phyloP scores from a whole-genome alignment of 1,140 invertebrate genomes.

The Pseudomyrmex cubaensis region DNA sequence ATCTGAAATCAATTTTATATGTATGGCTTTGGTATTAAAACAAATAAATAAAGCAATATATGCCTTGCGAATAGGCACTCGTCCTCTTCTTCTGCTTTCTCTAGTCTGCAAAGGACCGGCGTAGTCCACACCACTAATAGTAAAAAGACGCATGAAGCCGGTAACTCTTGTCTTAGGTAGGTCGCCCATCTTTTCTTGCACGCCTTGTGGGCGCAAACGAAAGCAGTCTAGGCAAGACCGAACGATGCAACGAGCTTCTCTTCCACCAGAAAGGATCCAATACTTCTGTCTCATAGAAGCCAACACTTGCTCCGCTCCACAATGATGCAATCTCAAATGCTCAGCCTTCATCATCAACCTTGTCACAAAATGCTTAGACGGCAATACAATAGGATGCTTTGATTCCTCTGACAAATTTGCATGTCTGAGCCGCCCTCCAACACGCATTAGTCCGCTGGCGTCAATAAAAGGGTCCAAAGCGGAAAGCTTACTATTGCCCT shows the following conservation, averaged over 20 bases:
- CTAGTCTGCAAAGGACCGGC: not conserved
- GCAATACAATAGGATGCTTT: not conserved
- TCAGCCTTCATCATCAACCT: not conserved
- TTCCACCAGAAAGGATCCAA: not conserved
- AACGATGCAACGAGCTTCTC: not conserved
- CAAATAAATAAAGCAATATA: slow-evolving; percentile 61
- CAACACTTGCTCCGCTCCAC: not conserved
- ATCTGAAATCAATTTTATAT: slow-evolving; percentile 9
- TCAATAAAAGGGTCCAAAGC: too few species aligned
- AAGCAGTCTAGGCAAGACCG: not conserved
- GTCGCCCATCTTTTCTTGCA: not conserved
- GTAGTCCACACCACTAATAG: not conserved
- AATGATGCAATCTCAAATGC: not conserved
- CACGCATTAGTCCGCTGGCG: not conserved
- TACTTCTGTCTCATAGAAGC: not conserved
- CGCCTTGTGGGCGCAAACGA: not conserved
- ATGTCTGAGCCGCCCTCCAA: not conserved
- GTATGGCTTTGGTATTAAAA: slow-evolving; percentile 18
- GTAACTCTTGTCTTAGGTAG: not conserved
- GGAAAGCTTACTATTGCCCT: too few species aligned
- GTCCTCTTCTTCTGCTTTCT: slow-evolving; percentile 16
- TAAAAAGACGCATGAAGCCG: not conserved
- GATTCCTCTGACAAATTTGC: not conserved
- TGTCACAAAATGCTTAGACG: not conserved
- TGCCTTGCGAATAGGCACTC: not conserved